Evolutionary conservation across 2,888 invertebrate genomes (phyloP).

Genomic region (Drosophila nr. fundita): DNA sequence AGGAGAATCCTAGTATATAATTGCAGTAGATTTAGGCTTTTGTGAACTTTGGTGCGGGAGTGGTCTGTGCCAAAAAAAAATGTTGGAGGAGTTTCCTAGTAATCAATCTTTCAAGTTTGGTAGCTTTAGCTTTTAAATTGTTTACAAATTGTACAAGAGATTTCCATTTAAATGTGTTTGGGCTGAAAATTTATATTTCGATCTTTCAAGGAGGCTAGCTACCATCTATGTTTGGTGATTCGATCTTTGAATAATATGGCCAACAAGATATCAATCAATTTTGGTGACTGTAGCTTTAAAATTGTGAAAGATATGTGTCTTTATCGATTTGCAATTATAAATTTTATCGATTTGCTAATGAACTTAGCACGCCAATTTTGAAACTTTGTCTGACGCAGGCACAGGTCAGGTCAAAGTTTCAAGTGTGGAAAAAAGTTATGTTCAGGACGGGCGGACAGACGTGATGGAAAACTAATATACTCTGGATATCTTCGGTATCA

Average conservation of each 20-base stretch:
- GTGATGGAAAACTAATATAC: background rate
- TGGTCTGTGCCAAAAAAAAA: too few species aligned
- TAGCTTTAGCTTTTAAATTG: too few species aligned
- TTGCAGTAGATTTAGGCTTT: too few species aligned
- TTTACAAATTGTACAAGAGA: too few species aligned
- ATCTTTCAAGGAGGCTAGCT: too few species aligned
- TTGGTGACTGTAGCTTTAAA: background rate
- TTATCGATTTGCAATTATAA: background rate
- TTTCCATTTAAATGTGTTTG: too few species aligned
- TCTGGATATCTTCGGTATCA: constrained; percentile 37
- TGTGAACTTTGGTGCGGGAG: too few species aligned
- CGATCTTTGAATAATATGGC: background rate
- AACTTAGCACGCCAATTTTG: background rate
- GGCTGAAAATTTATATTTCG: too few species aligned
- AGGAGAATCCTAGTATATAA: too few species aligned
- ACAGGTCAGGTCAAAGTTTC: background rate
- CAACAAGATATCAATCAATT: background rate
- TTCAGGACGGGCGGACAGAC: background rate
- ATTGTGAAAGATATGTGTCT: background rate
- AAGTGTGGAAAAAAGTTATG: background rate
- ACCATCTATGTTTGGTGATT: too few species aligned
- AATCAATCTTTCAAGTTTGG: too few species aligned
- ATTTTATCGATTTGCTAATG: background rate
- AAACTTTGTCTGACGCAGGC: background rate
- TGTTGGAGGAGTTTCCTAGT: too few species aligned